A percentile compares a stretch with the other conserved stretches of the same genome.
Evolutionary conservation across 2,113 vertebrate genomes (phyloP).

Genomic region (Athene noctua): DNA sequence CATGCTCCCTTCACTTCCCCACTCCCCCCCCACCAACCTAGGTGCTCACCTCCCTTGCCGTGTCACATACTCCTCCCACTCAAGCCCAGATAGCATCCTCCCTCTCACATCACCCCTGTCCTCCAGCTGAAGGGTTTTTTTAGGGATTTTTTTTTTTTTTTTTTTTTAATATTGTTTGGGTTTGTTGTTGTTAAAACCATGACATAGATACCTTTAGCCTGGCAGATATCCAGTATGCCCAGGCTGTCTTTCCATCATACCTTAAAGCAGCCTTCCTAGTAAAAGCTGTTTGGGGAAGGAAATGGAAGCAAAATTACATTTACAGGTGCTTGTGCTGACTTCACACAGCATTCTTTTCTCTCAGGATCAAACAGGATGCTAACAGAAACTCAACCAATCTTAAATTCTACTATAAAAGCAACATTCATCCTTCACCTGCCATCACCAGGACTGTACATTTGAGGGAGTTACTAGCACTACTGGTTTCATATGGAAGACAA

Average conservation of each 20-base stretch:
- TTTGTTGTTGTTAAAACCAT: background rate
- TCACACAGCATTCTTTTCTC: background rate
- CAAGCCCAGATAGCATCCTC: accelerated
- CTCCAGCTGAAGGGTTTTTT: background rate
- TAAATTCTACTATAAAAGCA: background rate
- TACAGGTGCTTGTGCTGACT: background rate
- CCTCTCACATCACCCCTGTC: background rate
- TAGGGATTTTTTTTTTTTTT: too few species aligned
- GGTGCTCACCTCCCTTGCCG: background rate
- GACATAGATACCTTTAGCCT: background rate
- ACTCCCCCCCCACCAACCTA: accelerated
- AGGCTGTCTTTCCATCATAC: background rate
- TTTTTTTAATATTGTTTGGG: background rate
- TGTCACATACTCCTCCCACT: background rate
- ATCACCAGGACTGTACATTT: background rate
- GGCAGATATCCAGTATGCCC: background rate
- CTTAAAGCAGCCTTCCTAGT: background rate
- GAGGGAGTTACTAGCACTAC: background rate
- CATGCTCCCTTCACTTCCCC: background rate
- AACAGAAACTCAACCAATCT: background rate
- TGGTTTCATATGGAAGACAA: background rate
- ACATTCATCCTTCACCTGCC: background rate
- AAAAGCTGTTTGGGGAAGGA: background rate
- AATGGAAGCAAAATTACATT: background rate
- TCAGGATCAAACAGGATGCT: too few species aligned